A percentile compares a stretch with the other conserved stretches of the same genome.
phyloP scores from a whole-genome alignment of 2,888 invertebrate genomes.

The Desoria tigrina region DNA sequence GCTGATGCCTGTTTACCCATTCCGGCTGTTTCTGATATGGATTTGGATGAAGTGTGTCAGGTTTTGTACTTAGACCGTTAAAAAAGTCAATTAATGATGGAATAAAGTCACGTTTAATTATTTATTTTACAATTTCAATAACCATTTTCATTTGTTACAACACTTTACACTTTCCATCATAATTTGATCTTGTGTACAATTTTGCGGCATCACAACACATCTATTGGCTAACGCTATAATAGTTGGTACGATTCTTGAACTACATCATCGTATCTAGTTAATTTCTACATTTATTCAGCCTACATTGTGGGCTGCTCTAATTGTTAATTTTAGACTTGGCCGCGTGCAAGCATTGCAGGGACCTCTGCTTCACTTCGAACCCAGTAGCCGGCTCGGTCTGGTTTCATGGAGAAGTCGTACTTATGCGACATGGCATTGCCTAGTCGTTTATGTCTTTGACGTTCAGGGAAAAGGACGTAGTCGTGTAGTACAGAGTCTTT shows the following conservation, averaged over 20 bases:
- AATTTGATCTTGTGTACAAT: too few relatives aligned
- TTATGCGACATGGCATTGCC: conserved; percentile 36
- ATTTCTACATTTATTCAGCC: too few relatives aligned
- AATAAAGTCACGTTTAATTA: too few relatives aligned
- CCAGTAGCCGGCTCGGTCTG: conserved; percentile 36
- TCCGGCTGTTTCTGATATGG: conserved; percentile 68
- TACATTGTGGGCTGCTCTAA: not conserved
- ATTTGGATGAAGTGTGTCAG: conserved; percentile 69
- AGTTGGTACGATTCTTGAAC: too few relatives aligned
- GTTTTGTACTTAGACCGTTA: not conserved
- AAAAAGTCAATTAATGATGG: not conserved
- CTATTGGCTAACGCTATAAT: too few relatives aligned
- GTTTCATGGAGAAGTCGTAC: conserved; percentile 27
- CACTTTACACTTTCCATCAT: too few relatives aligned
- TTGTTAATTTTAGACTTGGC: conserved; percentile 11
- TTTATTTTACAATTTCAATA: too few relatives aligned
- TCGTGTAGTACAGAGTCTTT: conserved; percentile 32
- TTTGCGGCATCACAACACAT: too few relatives aligned
- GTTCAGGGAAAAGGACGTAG: conserved; percentile 18
- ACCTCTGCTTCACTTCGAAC: conserved; percentile 32
- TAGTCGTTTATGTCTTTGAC: not conserved
- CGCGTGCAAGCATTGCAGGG: conserved; percentile 21
- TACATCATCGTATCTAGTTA: too few relatives aligned
- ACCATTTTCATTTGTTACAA: too few relatives aligned
- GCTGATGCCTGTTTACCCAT: conserved; percentile 37